Conservation (phyloP, 1,140 invertebrate genomes). For the Scaptomyza pallida region DNA sequence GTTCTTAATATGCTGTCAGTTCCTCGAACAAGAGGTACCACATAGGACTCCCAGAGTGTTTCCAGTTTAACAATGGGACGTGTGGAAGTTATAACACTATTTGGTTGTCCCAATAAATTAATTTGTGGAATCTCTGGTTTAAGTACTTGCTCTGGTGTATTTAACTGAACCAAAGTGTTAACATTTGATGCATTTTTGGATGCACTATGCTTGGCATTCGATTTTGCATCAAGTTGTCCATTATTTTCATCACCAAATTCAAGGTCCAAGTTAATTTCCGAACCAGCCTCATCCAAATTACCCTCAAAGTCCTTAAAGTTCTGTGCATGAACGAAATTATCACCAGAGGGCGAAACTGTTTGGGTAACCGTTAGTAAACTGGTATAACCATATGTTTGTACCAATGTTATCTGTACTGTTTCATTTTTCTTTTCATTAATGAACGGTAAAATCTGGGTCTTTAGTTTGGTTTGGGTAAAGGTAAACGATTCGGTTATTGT, state of each 20-base stretch:
- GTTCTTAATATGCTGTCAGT: constrained; percentile 90
- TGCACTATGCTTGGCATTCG: constrained; percentile 46
- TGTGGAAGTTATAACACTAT: constrained; percentile 89
- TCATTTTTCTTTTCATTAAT: constrained; percentile 88
- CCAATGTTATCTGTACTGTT: constrained; percentile 90
- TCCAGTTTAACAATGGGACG: constrained; percentile 90
- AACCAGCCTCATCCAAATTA: constrained; percentile 93
- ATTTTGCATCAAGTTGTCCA: constrained; percentile 86
- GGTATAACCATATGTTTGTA: constrained; percentile 94
- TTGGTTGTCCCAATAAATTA: constrained; percentile 25
- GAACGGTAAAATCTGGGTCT: constrained; percentile 93
- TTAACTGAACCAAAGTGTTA: constrained; percentile 23
- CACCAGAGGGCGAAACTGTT: constrained; percentile 93
- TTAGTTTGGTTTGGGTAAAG: constrained; percentile 93
- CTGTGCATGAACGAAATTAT: constrained; percentile 85
- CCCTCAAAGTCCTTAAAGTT: constrained; percentile 95
- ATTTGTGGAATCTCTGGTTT: constrained; percentile 33
- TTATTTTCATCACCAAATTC: constrained; percentile 93
- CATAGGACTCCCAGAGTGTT: constrained; percentile 92
- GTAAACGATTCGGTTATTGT: constrained; percentile 96
- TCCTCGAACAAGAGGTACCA: constrained; percentile 90
- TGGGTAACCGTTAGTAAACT: constrained; percentile 94
- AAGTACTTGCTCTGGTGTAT: constrained; percentile 19
- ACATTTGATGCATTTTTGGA: constrained; percentile 53
- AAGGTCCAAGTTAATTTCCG: constrained; percentile 92